phyloP scores from a whole-genome alignment of 2,113 vertebrate genomes.

The Axis porcinus region DNA sequence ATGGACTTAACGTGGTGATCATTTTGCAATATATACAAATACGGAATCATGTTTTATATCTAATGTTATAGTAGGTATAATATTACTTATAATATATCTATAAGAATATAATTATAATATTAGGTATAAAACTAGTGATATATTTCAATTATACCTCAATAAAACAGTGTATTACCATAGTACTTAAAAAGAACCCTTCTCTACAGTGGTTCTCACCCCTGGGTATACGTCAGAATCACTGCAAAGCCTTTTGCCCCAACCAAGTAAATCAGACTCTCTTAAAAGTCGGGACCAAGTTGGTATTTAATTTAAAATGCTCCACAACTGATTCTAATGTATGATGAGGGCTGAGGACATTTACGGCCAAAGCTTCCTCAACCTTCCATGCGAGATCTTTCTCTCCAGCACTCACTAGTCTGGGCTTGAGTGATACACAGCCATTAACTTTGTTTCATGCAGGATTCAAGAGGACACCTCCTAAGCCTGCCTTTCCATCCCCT shows the following conservation, averaged over 20 bases:
- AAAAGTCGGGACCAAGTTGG: neutral
- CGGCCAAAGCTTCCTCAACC: neutral
- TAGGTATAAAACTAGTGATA: neutral
- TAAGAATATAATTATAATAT: too few relatives aligned
- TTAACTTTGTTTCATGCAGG: neutral
- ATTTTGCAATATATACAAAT: neutral
- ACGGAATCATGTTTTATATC: neutral
- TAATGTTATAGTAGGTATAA: neutral
- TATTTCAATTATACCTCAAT: neutral
- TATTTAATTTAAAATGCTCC: neutral
- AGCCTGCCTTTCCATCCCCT: neutral
- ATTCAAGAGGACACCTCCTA: neutral
- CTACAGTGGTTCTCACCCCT: neutral
- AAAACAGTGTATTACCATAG: neutral
- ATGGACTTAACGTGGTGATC: neutral
- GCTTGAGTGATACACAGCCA: neutral
- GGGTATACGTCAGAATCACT: neutral
- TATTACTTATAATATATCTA: too few relatives aligned
- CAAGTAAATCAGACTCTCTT: neutral
- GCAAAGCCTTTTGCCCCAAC: neutral
- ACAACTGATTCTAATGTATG: neutral
- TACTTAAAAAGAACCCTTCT: neutral
- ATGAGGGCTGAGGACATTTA: neutral
- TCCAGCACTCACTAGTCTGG: neutral
- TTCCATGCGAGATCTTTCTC: neutral